These are phyloP conservation scores for Osmerus eperlanus DNA, from an alignment of 2,113 vertebrate genomes.

Conservation along the genomic window DNA sequence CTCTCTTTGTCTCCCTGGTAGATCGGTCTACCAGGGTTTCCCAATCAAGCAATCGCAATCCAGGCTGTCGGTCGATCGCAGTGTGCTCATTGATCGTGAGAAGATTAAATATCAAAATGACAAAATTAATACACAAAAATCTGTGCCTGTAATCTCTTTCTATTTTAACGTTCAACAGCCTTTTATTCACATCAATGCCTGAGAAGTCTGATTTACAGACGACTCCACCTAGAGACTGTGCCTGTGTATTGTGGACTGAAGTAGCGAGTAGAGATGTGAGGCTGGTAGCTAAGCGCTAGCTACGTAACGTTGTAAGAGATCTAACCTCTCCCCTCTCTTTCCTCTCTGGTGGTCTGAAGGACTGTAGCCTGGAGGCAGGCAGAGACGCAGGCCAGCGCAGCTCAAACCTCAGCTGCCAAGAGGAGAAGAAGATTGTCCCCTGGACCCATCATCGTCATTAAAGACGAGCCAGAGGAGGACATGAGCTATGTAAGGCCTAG, in stretches of 20 bases:
- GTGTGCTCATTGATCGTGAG: not conserved
- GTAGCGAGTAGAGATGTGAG: not conserved
- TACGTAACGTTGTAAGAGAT: not conserved
- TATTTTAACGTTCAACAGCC: not conserved
- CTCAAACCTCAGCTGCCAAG: conserved; percentile 46
- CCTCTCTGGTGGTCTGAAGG: conserved; percentile 33
- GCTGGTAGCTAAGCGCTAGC: not conserved
- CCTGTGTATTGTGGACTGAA: not conserved
- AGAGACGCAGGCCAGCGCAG: conserved; percentile 44
- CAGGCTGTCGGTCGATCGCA: not conserved
- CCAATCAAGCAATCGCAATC: no score
- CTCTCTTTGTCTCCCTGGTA: not conserved
- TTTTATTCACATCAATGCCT: no score
- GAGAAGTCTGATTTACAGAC: no score
- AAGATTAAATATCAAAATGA: no score
- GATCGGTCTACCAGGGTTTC: no score
- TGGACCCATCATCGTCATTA: conserved; percentile 51
- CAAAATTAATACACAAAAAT: no score
- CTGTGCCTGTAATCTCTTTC: not conserved
- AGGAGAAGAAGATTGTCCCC: conserved; percentile 53
- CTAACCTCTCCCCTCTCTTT: conserved; percentile 6
- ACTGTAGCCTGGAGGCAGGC: conserved; percentile 54
- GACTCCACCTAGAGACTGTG: not conserved
- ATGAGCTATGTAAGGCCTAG: conserved; percentile 9
- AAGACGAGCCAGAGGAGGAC: conserved; percentile 56